phyloP scores from a whole-genome alignment of 1,140 invertebrate genomes.

The Manduca sexta region DNA sequence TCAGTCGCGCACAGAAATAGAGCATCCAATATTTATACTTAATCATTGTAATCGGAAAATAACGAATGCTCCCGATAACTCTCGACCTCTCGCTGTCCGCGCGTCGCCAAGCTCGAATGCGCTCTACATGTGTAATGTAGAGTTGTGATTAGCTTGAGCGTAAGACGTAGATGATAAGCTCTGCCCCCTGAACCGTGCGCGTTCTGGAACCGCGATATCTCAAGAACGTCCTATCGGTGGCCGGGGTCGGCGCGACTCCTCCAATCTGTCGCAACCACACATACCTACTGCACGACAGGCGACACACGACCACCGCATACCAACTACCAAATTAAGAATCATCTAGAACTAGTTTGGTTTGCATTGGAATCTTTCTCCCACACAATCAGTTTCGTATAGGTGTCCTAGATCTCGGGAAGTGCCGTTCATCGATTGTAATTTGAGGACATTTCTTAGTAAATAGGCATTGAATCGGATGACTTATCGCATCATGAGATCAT shows the following conservation, averaged over 20 bases:
- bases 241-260: conserved; percentile 2
- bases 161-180: conserved; percentile 15
- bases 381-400: no score
- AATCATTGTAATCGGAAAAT: conserved; percentile 35
- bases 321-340: no score
- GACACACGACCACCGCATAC: no score
- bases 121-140: background rate
- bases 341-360: no score
- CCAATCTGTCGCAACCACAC: background rate
- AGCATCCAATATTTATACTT: conserved; percentile 27
- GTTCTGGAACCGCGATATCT: conserved; percentile 16
- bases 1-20: conserved; percentile 25
- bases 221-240: conserved; percentile 17
- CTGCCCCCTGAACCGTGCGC: conserved; percentile 19
- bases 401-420: no score
- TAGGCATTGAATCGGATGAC: no score
- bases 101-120: background rate
- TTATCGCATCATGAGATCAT: no score
- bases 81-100: conserved; percentile 7
- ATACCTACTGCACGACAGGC: background rate
- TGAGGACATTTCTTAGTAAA: no score
- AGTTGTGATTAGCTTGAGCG: background rate
- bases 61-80: conserved; percentile 24
- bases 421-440: no score
- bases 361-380: no score